Conservation (phyloP, 1,140 invertebrate genomes). For the Elymnias hypermnestra region DNA sequence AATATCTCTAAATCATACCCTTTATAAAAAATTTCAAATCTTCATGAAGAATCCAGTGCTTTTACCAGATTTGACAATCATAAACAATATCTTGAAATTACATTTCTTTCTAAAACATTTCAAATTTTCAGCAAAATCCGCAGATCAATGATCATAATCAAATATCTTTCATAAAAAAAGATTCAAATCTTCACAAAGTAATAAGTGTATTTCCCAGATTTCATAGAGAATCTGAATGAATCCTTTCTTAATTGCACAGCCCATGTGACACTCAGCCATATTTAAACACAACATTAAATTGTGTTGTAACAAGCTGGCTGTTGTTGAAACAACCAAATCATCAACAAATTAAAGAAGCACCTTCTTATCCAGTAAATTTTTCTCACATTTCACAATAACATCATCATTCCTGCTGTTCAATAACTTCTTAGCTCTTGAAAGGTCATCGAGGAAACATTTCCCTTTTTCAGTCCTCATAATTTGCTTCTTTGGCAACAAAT, state of each 20-base stretch:
- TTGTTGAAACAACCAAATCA: not conserved
- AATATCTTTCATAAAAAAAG: too few species aligned
- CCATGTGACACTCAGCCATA: not conserved
- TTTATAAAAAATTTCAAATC: too few species aligned
- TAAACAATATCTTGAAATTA: too few species aligned
- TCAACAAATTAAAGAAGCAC: constrained; percentile 39
- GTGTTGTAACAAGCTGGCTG: not conserved
- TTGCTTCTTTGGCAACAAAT: constrained; percentile 53
- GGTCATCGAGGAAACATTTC: constrained; percentile 50
- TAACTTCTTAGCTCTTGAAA: constrained; percentile 54
- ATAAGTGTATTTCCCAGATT: not conserved
- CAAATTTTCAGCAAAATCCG: too few species aligned
- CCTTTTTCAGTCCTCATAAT: constrained; percentile 55
- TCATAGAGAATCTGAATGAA: too few species aligned
- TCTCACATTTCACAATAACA: constrained; percentile 42
- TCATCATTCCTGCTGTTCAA: constrained; percentile 40
- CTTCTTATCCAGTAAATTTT: constrained; percentile 45
- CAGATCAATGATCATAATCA: too few species aligned
- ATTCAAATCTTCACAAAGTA: too few species aligned
- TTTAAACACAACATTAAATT: not conserved
- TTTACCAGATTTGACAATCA: too few species aligned
- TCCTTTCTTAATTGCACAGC: not conserved
- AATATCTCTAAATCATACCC: too few species aligned
- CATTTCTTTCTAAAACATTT: too few species aligned
- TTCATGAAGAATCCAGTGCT: too few species aligned